phyloP scores from a whole-genome alignment of 2,888 invertebrate species.

The Octodonta nipae region DNA sequence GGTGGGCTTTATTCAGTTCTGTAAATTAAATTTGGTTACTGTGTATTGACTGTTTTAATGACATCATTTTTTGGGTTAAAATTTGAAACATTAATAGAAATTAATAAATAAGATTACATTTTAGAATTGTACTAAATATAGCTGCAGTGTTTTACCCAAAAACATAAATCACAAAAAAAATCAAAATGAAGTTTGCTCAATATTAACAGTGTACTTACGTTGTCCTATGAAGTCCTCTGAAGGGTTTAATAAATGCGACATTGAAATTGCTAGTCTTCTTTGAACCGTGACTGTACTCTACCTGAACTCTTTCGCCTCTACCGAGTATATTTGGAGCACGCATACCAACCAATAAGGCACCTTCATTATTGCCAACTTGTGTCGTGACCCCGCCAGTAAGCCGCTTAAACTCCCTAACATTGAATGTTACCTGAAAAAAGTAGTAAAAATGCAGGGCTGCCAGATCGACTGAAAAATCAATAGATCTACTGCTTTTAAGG shows the following conservation, averaged over 20 bases:
- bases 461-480: neutral
- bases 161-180: neutral
- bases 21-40: neutral
- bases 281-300: conserved; percentile 76
- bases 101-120: no score
- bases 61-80: no score
- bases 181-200: conserved; percentile 4
- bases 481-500: no score
- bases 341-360: conserved; percentile 61
- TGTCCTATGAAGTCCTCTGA: conserved; percentile 51
- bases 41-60: no score
- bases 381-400: conserved; percentile 76
- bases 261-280: conserved; percentile 71
- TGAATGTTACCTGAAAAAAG: conserved; percentile 60
- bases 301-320: conserved; percentile 68
- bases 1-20: conserved; percentile 1
- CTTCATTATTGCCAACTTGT: conserved; percentile 83
- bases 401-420: conserved; percentile 70
- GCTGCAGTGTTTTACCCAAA: neutral
- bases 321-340: conserved; percentile 75
- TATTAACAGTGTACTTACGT: conserved; percentile 53
- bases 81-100: no score
- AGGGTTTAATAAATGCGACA: conserved; percentile 70
- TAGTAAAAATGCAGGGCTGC: neutral
- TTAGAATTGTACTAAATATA: no score